A percentile compares a stretch with the other conserved stretches of the same genome.
Evolutionary conservation across 1,140 invertebrate species (phyloP).

Genomic region (Ooceraea biroi): DNA sequence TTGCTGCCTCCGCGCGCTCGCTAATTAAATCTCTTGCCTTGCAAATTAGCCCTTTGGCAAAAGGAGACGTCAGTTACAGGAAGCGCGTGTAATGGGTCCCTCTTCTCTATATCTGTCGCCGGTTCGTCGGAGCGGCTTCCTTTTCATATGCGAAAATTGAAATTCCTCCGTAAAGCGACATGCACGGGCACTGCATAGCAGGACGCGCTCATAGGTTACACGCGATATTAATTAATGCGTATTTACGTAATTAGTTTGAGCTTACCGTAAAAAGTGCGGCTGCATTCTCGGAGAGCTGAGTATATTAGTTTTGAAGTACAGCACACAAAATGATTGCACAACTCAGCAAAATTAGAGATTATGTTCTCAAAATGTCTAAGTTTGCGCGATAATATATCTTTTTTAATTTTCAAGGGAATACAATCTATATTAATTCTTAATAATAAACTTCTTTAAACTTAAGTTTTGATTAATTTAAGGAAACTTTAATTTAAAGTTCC

Average conservation of each 20-base stretch:
- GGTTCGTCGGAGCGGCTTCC: conserved; percentile 18
- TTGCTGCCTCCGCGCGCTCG: conserved; percentile 18
- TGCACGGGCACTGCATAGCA: not conserved
- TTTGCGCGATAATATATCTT: no score
- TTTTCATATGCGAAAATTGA: conserved; percentile 51
- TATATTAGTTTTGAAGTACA: not conserved
- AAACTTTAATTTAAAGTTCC: no score
- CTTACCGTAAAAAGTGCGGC: not conserved
- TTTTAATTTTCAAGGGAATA: no score
- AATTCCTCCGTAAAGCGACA: conserved; percentile 30
- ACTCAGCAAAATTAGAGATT: no score
- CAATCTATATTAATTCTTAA: no score
- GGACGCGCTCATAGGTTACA: not conserved
- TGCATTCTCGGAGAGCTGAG: not conserved
- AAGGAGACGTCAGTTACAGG: conserved; percentile 59
- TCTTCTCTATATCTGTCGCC: conserved; percentile 28
- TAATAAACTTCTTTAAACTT: no score
- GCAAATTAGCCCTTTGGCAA: conserved; percentile 62
- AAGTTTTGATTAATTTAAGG: no score
- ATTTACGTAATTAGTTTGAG: conserved; percentile 4
- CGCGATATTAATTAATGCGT: conserved; percentile 9
- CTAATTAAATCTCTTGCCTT: conserved; percentile 68
- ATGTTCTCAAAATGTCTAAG: no score
- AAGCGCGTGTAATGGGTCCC: conserved; percentile 44
- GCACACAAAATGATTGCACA: not conserved